Base-by-base conservation (phyloP, 2,797 vertebrate species). In the Sternarchorhynchus goeldii region DNA sequence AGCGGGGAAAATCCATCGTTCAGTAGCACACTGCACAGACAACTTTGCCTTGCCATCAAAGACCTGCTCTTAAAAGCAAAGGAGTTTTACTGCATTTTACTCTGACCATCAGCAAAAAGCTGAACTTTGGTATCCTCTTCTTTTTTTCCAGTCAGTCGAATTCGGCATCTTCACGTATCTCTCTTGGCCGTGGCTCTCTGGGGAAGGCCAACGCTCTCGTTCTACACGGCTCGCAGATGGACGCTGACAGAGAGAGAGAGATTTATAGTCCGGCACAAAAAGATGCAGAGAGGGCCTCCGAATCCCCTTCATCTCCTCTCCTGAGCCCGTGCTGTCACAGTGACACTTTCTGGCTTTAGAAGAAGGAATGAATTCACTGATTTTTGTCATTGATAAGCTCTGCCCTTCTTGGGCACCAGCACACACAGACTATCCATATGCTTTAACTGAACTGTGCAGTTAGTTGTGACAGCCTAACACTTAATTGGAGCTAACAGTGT, bases 201-300 rank as follows among this genome's bases (percentile, higher is more conserved):
- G 56, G 20, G 58, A 75, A 12, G 72, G 58, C 65, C 56, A 75
- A 69, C 41, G 45, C 65, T 62, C 1, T 45, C 20, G 45, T 71
- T 39, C 17, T 18, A 71, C 34, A 65, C 12, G 63, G 50, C 36
- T 21, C 71, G 50, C 36, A 75, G 73, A 29, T 56, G 41, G 53
- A 57, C 21, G 57, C 73, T 76, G 63, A 70, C 32, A 66, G 66
- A 8, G 16, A 57, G 58, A 57, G 58, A 58, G 59, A 73, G 74
- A 84, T 81, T 84, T 81, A 77, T 71, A 56, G 75, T 41, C 67
- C 34, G 56, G 73, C 58, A 66, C 53, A 80, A 76, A 68, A 50
- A 85, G 56, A 75, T 36, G 56, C 36, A 72, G 65, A 50, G 62
- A 73, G 58, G 82, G 67, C 72, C 55, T 58, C 36, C 66, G 75